These are phyloP conservation scores for Tapirus terrestris DNA, from an alignment of 2,113 vertebrate genomes.

Conservation along the genomic window DNA sequence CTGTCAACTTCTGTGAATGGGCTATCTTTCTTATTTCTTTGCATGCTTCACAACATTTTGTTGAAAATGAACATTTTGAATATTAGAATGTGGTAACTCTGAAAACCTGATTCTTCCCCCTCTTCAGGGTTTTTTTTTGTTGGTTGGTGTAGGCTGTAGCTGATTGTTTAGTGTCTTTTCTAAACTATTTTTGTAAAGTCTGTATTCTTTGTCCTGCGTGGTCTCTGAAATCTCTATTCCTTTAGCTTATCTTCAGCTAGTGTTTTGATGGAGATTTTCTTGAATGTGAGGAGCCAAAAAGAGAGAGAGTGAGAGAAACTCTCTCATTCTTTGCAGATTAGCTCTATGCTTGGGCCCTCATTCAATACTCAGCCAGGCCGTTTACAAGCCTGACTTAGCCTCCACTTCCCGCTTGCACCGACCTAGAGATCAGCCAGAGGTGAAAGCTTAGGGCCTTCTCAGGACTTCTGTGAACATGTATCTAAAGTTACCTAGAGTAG, in stretches of 20 bases:
- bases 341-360: no score
- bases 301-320: not conserved
- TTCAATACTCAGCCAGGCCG: no score
- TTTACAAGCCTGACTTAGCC: no score
- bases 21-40: not conserved
- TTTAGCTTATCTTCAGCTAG: not conserved
- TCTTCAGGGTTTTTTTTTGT: not conserved
- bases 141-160: not conserved
- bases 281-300: not conserved
- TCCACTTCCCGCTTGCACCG: no score
- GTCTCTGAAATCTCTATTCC: not conserved
- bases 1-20: not conserved
- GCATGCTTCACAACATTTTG: not conserved
- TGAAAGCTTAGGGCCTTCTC: no score
- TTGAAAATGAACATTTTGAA: not conserved
- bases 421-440: no score
- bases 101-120: not conserved
- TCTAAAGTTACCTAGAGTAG: no score
- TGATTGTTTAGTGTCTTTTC: not conserved
- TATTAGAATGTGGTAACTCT: not conserved
- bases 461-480: no score
- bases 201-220: not conserved
- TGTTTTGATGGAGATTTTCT: not conserved
- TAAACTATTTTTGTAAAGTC: not conserved
- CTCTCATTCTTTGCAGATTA: no score